Evolutionary conservation across 2,113 vertebrate species (phyloP), one percentile per base, ranked within the genome.

Genomic region (Rynchops niger): DNA sequence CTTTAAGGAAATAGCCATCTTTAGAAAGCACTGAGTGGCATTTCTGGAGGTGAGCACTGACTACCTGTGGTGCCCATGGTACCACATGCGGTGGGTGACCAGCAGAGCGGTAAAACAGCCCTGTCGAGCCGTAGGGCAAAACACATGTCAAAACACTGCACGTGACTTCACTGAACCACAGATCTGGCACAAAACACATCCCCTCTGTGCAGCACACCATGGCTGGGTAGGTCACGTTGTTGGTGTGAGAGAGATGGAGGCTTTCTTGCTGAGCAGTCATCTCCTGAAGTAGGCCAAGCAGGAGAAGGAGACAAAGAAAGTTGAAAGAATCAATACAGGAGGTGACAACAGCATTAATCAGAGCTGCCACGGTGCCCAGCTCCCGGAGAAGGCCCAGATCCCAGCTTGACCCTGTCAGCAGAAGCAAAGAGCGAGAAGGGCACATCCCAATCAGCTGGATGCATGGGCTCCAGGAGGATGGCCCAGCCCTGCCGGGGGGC

Each of bases 31-130:
- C 22, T 7, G 40, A 86, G 30, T 2, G 20, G 15, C 34, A 30
- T 40, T 76, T 72, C 47, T 80, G 50, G 36, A 91, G 27, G 36
- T 34, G 38, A 65, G 23, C 32, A 7, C 55, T 32, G 11, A 45
- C 8, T 11, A 53, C 17, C 15, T 0, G 0, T 74, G 29, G n/a
- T 63, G 36, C 10, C 45, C 6, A 2, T 2, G 1, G 23, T 34
- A 36, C 25, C 40, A 26, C 1, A 1, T 17, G 25, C 3, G 11
- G 5, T 5, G 13, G 32, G 18, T 43, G 49, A 22, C 20, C 15
- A 6, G 38, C 45, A 67, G 20, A 29, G 58, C 1, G 0, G 15
- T 40, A 71, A 71, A 38, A 16, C 4, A 73, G 29, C 9, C 12
- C 16, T 34, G 20, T 1, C 2, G 2, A 12, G 29, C 12, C 10